Conservation (phyloP, 2,888 invertebrate species). For the Chymomyza fuscimana region DNA sequence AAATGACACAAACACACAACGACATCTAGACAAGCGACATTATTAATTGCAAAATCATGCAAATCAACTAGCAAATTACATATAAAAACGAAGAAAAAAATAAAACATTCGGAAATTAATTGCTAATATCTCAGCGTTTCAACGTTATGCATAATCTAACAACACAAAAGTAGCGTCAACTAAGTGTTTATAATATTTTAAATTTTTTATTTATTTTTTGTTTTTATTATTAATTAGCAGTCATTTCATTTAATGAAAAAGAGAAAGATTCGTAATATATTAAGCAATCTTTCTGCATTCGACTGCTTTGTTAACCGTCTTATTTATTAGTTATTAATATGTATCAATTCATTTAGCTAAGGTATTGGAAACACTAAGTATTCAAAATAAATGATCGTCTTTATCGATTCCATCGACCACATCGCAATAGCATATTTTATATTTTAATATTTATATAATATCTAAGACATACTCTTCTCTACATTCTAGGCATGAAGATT, state of each 20-base stretch:
- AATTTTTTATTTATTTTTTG: not conserved
- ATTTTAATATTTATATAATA: too few species aligned
- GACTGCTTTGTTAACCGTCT: conserved; percentile 51
- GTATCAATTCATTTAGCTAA: conserved; percentile 46
- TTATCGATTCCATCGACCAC: conserved; percentile 10
- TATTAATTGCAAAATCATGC: conserved; percentile 73
- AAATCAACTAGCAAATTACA: conserved; percentile 54
- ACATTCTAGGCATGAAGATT: too few species aligned
- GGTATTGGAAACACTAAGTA: not conserved
- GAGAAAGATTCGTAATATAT: not conserved
- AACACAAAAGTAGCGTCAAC: not conserved
- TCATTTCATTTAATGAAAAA: not conserved
- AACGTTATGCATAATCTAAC: conserved; percentile 48
- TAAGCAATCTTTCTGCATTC: conserved; percentile 18
- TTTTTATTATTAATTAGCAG: not conserved
- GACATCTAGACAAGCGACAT: conserved; percentile 8
- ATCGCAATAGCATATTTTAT: not conserved
- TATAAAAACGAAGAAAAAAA: conserved; percentile 40
- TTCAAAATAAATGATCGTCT: not conserved
- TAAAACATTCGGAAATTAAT: conserved; percentile 59
- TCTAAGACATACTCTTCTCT: too few species aligned
- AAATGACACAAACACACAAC: conserved; percentile 50
- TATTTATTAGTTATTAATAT: conserved; percentile 64
- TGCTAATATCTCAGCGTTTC: conserved; percentile 66
- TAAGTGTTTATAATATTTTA: not conserved